Percentiles rank a stretch among this genome's conserved stretches.
phyloP scores from a whole-genome alignment of 2,797 vertebrate genomes.

The Trichosurus vulpecula region DNA sequence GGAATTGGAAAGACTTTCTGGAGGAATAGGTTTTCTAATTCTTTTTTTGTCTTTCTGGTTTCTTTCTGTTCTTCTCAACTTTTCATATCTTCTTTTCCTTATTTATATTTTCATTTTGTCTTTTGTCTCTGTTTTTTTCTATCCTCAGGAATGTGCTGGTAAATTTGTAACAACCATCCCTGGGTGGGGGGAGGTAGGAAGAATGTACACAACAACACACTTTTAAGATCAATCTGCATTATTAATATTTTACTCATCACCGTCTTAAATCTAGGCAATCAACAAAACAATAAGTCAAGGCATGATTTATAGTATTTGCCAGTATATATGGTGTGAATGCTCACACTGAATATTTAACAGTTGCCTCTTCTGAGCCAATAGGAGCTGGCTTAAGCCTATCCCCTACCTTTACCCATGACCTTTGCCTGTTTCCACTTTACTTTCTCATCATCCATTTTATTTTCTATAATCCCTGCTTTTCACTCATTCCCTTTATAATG shows the following conservation, averaged over 20 bases:
- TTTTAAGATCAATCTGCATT: not conserved
- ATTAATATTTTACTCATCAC: not conserved
- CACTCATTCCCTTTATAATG: slow-evolving; percentile 5
- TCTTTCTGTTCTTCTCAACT: not conserved
- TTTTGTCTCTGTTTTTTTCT: not conserved
- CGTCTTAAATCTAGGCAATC: not conserved
- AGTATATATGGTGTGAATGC: not conserved
- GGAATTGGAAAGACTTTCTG: slow-evolving; percentile 16
- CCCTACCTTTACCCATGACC: not conserved
- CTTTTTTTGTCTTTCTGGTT: not conserved
- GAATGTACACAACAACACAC: not conserved
- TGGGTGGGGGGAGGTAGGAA: not conserved
- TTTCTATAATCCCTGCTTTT: not conserved
- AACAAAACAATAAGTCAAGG: not conserved
- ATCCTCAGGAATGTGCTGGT: not conserved
- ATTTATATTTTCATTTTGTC: not conserved
- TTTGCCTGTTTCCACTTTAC: not conserved
- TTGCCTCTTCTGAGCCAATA: not conserved
- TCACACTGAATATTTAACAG: not conserved
- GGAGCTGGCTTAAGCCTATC: not conserved
- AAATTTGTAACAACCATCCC: not conserved
- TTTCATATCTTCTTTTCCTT: not conserved
- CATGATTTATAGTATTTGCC: not conserved
- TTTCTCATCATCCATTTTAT: not conserved
- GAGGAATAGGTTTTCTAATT: slow-evolving; percentile 8